Base-by-base conservation (phyloP, 37 sponge, comb jelly and placozoan species). In the Dysidea cf. avara region DNA sequence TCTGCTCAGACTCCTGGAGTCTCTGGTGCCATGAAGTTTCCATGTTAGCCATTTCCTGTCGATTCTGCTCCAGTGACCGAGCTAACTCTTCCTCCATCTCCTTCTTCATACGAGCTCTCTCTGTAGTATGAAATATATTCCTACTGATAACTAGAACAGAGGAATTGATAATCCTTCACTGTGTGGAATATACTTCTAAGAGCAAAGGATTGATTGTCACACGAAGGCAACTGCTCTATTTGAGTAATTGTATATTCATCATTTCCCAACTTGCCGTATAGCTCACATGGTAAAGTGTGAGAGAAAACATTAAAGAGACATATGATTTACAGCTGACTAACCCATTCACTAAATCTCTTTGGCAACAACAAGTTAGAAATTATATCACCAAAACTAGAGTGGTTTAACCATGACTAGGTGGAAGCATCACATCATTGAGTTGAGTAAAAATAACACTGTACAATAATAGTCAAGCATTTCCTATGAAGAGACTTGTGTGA, bases 81-180 rank as follows among this genome's bases (percentile, higher is more conserved):
- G 69, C 72, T 35, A 89, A 43, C 53, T 85, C 82, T 25, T 85
- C 86, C 38, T 90, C 82, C 71, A 85, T 64, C 31, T 85, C 68
- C 38, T 66, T 67, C 34, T 54, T 72, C 61, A 85, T 59, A 39
- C 33, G 31, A 26, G 63, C 76, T 20, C 39, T 68, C 60, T 88
- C 89, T 65, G 33, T 64, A 35, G 12, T 64, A 62, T 53, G 75
- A 7, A 82, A 73, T 73, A 25, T 39, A 16, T n/a, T n/a, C n/a
- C n/a, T n/a, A n/a, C n/a, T n/a, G n/a, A n/a, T n/a, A n/a, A n/a
- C n/a, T n/a, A 70, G 2, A 70, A 53, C 32, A 6, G 4, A 52
- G 13, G 46, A 14, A 38, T 20, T 33, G n/a, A 14, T 35, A 33
- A 65, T 65, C 26, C 67, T 13, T 39, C 16, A 20, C 21, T 33